phyloP scores from a whole-genome alignment of 2,888 invertebrate genomes.

The Drosophila imparisetae region DNA sequence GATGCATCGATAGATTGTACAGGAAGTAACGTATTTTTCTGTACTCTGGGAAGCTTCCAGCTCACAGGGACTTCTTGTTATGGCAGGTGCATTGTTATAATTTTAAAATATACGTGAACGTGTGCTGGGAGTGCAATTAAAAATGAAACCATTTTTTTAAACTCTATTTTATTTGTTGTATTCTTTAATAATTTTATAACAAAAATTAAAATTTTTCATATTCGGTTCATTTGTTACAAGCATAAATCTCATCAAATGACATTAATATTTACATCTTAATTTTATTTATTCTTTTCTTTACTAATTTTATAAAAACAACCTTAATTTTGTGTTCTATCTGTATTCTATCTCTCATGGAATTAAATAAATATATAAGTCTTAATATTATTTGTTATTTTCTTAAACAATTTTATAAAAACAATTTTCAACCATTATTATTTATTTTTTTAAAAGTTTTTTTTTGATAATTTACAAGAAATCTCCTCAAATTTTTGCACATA shows the following conservation, averaged over 20 bases:
- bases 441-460: too few species aligned
- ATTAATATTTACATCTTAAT: too few species aligned
- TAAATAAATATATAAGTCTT: not conserved
- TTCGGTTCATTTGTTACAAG: too few species aligned
- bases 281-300: not conserved
- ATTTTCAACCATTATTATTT: not conserved
- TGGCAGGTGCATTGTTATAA: conserved; percentile 12
- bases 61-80: conserved; percentile 1
- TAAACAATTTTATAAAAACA: not conserved
- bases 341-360: not conserved
- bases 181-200: too few species aligned
- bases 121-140: not conserved
- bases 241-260: too few species aligned
- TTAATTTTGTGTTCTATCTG: not conserved
- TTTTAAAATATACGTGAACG: not conserved
- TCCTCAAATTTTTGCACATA: accelerated
- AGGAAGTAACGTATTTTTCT: conserved; percentile 14
- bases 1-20: conserved; percentile 33
- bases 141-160: too few species aligned
- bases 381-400: not conserved
- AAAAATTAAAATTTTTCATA: too few species aligned
- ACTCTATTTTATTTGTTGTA: too few species aligned
- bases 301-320: not conserved
- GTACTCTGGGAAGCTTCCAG: conserved; percentile 11
- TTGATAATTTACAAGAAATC: not conserved